phyloP scores from a whole-genome alignment of 2,797 vertebrate genomes.

The Poecilia picta region DNA sequence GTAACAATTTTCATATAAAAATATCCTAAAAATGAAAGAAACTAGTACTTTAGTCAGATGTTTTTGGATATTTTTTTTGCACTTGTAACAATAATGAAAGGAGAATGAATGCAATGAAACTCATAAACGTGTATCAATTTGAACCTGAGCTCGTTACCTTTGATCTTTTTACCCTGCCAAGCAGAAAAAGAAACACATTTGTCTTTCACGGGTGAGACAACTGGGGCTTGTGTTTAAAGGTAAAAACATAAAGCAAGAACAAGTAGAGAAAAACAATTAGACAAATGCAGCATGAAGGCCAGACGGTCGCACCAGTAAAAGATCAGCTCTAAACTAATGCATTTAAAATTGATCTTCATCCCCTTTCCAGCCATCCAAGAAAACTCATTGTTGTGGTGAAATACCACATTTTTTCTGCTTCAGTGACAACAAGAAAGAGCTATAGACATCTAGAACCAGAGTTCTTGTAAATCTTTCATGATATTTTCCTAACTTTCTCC shows the following conservation, averaged over 20 bases:
- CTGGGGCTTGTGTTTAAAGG: background rate
- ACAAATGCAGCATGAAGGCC: conserved; percentile 15
- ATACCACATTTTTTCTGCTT: conserved; percentile 20
- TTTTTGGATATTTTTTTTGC: conserved; percentile 28
- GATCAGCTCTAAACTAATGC: background rate
- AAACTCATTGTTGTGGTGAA: conserved; percentile 15
- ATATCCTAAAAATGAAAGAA: conserved; percentile 44
- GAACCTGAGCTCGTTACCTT: background rate
- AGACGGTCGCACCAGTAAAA: conserved; percentile 25
- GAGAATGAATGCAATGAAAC: conserved; percentile 11
- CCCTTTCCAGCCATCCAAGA: background rate
- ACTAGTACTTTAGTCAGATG: conserved; percentile 26
- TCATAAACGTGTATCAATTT: conserved; percentile 9
- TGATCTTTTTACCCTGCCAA: conserved; percentile 6
- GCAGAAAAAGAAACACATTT: conserved; percentile 7
- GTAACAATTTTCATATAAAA: conserved; percentile 57
- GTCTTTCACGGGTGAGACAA: background rate
- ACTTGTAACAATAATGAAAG: conserved; percentile 19
- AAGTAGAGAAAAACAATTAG: background rate
- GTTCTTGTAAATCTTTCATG: background rate
- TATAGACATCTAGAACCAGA: background rate
- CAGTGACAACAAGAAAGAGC: conserved; percentile 13
- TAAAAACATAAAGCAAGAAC: conserved; percentile 4
- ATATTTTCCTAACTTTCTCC: background rate
- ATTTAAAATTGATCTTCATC: background rate